These are phyloP conservation scores for Koerneria pararmatus DNA, from an alignment of 2,888 invertebrate genomes.

Conservation along the genomic window DNA sequence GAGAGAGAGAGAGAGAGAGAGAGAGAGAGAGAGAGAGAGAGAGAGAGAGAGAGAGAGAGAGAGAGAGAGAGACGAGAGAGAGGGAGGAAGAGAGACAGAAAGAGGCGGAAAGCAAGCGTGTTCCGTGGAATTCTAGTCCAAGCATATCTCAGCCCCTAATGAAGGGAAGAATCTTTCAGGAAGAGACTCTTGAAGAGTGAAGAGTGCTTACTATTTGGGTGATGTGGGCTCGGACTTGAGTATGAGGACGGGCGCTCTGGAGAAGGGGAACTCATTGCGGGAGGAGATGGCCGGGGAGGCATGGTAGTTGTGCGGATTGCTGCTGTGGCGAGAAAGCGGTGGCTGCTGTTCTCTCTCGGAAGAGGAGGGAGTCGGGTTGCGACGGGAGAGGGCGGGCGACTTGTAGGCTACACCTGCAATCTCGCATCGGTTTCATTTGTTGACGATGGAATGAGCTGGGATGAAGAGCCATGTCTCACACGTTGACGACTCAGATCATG, in stretches of 20 bases:
- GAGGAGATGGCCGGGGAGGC: neutral
- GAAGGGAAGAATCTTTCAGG: too few relatives aligned
- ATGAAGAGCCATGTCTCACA: too few relatives aligned
- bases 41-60: slow-evolving; percentile 2
- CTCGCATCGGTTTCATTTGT: neutral
- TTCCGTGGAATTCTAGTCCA: too few relatives aligned
- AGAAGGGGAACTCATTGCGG: slow-evolving; percentile 15
- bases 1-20: too few relatives aligned
- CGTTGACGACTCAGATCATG: too few relatives aligned
- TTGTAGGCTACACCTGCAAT: slow-evolving; percentile 13
- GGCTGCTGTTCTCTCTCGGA: too few relatives aligned
- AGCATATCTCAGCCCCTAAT: too few relatives aligned
- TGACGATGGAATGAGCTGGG: too few relatives aligned
- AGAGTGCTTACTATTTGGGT: slow-evolving; percentile 27
- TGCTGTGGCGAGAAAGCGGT: neutral
- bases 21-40: too few relatives aligned
- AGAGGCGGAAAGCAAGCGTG: too few relatives aligned
- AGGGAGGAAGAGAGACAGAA: slow-evolving; percentile 4
- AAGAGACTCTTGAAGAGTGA: neutral
- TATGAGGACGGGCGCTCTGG: slow-evolving; percentile 20
- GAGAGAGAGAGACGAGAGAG: neutral
- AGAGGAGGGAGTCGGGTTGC: slow-evolving; percentile 5
- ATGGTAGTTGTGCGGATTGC: neutral
- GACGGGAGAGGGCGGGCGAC: slow-evolving; percentile 15
- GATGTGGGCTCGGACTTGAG: slow-evolving; percentile 18